Conservation (phyloP, 2,888 invertebrate genomes). For the Antheraea assamensis region DNA sequence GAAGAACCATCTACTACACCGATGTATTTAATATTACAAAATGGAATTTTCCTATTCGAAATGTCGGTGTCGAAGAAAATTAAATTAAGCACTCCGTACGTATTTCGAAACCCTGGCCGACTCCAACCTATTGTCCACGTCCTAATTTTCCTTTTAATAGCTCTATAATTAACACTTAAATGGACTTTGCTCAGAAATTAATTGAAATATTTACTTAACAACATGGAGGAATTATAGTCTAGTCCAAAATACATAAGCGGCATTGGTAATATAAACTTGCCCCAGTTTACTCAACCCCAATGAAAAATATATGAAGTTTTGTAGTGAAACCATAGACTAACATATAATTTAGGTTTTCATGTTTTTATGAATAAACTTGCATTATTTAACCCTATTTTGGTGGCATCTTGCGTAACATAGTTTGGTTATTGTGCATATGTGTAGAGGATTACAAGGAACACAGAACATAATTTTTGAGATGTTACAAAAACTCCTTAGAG, state of each 20-base stretch:
- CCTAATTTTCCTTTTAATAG: constrained; percentile 12
- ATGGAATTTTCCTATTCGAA: constrained; percentile 6
- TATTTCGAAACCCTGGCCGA: neutral
- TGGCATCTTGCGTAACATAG: too few relatives aligned
- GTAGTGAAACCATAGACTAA: too few relatives aligned
- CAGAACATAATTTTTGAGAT: too few relatives aligned
- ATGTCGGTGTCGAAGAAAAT: constrained; percentile 1
- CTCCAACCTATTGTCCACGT: neutral
- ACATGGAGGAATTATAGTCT: constrained; percentile 31
- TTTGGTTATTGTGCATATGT: too few relatives aligned
- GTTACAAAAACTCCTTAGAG: too few relatives aligned
- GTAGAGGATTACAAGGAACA: too few relatives aligned
- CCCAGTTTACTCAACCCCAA: neutral
- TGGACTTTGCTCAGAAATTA: constrained; percentile 10
- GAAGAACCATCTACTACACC: neutral
- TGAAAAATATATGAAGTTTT: neutral
- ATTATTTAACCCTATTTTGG: too few relatives aligned
- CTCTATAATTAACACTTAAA: constrained; percentile 11
- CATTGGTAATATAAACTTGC: constrained; percentile 16
- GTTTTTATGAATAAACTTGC: too few relatives aligned
- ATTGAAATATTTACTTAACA: constrained; percentile 11
- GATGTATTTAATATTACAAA: constrained; percentile 5
- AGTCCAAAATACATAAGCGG: neutral
- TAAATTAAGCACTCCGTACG: constrained; percentile 3
- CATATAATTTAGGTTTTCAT: too few relatives aligned